These are phyloP conservation scores for Scolanthus callimorphus DNA, from an alignment of 92 coral and sea anemone species.

Conservation along the genomic window DNA sequence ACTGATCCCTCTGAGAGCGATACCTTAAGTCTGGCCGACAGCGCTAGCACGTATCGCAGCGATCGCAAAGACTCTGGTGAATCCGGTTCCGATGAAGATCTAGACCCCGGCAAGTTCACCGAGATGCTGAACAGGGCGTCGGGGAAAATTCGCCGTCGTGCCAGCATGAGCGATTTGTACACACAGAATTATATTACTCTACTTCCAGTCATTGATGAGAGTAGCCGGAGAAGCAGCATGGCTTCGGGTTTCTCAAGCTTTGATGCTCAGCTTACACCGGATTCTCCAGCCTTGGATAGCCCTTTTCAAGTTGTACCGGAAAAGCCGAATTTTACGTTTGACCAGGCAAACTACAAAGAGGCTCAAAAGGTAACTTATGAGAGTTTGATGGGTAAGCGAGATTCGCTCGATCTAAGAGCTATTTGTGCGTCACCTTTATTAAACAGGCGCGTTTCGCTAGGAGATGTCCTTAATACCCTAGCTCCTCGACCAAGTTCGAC, in stretches of 20 bases:
- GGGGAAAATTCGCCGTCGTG: conserved; percentile 3
- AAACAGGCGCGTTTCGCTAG: conserved; percentile 3
- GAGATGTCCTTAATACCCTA: conserved; percentile 14
- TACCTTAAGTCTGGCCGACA: neutral
- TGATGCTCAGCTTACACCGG: neutral
- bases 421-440: conserved; percentile 7
- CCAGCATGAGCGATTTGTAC: conserved; percentile 9
- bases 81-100: neutral
- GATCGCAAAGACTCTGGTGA: neutral
- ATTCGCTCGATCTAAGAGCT: neutral
- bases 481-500: conserved; percentile 6
- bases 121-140: neutral
- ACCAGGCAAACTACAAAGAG: neutral
- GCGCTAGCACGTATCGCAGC: neutral
- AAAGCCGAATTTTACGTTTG: neutral
- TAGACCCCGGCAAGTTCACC: neutral
- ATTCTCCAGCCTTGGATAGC: too few species aligned
- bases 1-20: too few species aligned
- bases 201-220: conserved; percentile 17
- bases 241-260: neutral
- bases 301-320: neutral
- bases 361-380: too few species aligned
- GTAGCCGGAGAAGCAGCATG: conserved; percentile 5
- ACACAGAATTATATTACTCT: neutral
- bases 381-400: too few species aligned